Evolutionary conservation across 2,888 invertebrate genomes (phyloP), one percentile per base, ranked within the genome.

Genomic region (Sphinx pinastri): DNA sequence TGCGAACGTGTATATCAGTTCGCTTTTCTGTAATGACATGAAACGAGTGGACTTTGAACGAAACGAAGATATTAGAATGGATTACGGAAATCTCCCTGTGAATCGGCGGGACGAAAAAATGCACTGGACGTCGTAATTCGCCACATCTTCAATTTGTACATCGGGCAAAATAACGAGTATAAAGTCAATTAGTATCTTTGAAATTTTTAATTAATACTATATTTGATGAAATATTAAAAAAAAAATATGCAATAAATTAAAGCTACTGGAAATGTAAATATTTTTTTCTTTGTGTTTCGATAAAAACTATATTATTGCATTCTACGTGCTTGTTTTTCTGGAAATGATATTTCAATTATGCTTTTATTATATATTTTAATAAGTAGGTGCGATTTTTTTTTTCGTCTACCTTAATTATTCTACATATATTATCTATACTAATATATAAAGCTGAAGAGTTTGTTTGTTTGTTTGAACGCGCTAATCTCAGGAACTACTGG

Each of bases 11-110:
- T 87, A 86, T 88, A 89, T 90, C 88, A 87, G 87, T 89, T 81
- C 84, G 83, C 85, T 89, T 88, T 85, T 81, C 88, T 87, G 87
- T 90, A 91, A 90, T 89, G 89, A 90, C 86, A 89, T 84, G 84
- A 88, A 88, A 87, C 86, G 88, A 91, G 89, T 89, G 84, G 88
- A 88, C 88, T 91, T 90, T 90, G 84, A 89, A 88, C 84, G 86
- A 85, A 89, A 89, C 86, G 81, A 80, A 84, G 84, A 87, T 87
- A 88, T 88, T 84, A 84, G 86, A 84, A 86, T 84, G 87, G 88
- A 87, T 90, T 88, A 88, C 84, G 81, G 80, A 81, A 84, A 87
- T 87, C 83, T 84, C 77, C 80, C 79, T 82, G 83, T 75, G 83
- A 86, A 84, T 80, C 76, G 75, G 70, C 75, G 72, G 72, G 72